These are phyloP conservation scores for Drosophila seclusa DNA, from an alignment of 2,888 invertebrate species.

Conservation along the genomic window DNA sequence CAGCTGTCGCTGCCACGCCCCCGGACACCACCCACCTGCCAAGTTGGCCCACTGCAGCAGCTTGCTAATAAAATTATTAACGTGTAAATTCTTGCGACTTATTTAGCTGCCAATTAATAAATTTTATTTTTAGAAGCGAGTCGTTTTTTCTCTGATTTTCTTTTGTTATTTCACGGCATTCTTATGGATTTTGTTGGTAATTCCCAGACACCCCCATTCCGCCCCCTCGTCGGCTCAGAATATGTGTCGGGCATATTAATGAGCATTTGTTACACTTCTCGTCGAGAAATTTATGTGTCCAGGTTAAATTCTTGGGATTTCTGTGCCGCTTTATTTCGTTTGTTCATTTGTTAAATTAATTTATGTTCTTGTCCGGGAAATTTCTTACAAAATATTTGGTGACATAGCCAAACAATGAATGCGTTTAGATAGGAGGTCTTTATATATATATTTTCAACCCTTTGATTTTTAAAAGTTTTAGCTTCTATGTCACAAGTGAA, in stretches of 20 bases:
- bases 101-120: conserved; percentile 82
- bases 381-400: conserved; percentile 50
- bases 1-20: conserved; percentile 48
- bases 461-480: conserved; percentile 31
- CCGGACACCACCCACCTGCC: neutral
- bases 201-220: neutral
- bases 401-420: conserved; percentile 30
- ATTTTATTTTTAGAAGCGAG: conserved; percentile 63
- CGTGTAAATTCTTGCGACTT: conserved; percentile 79
- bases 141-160: conserved; percentile 32
- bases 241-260: conserved; percentile 76
- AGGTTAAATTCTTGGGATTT: conserved; percentile 78
- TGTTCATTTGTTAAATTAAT: conserved; percentile 76
- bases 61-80: conserved; percentile 78
- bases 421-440: conserved; percentile 7
- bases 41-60: conserved; percentile 27
- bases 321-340: conserved; percentile 39
- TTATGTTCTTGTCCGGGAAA: conserved; percentile 57
- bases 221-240: neutral
- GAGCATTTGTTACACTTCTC: conserved; percentile 72
- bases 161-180: conserved; percentile 37
- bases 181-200: conserved; percentile 11
- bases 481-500: conserved; percentile 1
- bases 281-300: conserved; percentile 70
- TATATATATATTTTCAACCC: conserved; percentile 17